Conservation (phyloP, 2,113 vertebrate species). For the Dasypus novemcinctus region DNA sequence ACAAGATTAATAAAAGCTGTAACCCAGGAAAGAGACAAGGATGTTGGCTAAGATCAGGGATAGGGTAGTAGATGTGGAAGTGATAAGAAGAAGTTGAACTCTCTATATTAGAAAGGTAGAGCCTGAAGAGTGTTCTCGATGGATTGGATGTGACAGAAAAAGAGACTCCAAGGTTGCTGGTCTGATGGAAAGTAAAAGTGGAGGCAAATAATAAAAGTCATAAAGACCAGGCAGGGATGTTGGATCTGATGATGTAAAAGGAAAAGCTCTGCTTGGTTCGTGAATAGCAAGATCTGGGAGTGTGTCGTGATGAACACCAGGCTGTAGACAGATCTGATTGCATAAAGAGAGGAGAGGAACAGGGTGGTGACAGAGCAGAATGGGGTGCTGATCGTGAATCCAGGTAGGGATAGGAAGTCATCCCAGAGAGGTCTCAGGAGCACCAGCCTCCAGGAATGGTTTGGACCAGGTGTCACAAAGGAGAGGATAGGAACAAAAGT, state of each 20-base stretch:
- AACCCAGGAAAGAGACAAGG: neutral
- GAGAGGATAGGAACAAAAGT: neutral
- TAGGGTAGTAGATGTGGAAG: neutral
- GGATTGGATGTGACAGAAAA: neutral
- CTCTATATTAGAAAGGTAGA: neutral
- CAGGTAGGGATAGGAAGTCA: neutral
- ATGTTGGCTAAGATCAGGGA: neutral
- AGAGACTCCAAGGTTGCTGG: neutral
- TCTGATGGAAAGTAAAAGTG: neutral
- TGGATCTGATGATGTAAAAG: neutral
- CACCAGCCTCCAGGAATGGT: neutral
- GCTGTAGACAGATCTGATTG: neutral
- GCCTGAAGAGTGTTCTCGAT: neutral
- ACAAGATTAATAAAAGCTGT: neutral
- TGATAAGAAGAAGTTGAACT: neutral
- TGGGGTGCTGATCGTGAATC: neutral
- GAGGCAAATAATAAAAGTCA: neutral
- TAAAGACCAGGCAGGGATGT: neutral
- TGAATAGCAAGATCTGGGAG: neutral
- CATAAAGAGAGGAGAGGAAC: neutral
- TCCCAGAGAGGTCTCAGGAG: neutral
- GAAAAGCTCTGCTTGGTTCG: neutral
- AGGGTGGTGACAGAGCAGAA: neutral
- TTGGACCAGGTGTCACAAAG: neutral
- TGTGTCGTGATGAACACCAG: neutral